Base-by-base conservation (phyloP, 1,140 invertebrate species). In the Acyrthosiphon pisum region DNA sequence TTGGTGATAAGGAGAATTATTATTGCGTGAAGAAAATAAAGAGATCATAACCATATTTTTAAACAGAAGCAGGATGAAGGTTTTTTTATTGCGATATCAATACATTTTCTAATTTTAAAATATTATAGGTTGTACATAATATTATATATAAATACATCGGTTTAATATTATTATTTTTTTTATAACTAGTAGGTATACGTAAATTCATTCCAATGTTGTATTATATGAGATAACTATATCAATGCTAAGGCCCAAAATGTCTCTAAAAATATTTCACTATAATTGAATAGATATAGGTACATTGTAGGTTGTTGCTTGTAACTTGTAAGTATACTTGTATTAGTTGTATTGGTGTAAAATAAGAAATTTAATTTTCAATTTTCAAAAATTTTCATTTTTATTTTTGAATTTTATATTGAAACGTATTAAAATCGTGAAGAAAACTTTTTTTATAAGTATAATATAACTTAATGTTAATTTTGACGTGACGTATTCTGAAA, bases 11-110 rank as follows among this genome's bases (percentile, higher is more conserved):
- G 22, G 44, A 14, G 44, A 87, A 46, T 87, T 87, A 46, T 87
- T 87, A 87, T 87, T 87, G 41, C 84, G 20, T 87, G 23, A 84
- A 84, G 22, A 44, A 84, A 84, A 76, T 76, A 76, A 44, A 84
- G 83, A 84, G 37, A 84, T 84, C 83, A 84, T 83, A 35, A 35
- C n/a, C 76, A 37, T 83, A 83, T 37, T 83, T 83, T 84, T 44
- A 44, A 44, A 41, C 41, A 84, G 4, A 41, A 84, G 22, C 37
- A 26, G 37, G 23, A 84, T 41, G 37, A 84, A 84, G 23, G 37
- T 84, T 84, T 44, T 84, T 20, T 84, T 84, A 84, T 84, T 41
- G 37, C 23, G 23, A 26, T 84, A 84, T 41, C 41, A 84, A 44
- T 84, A 44, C 9, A 26, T 84, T 84, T 84, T 44, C 11, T 3